These are phyloP conservation scores for Damaliscus lunatus DNA, from an alignment of 2,113 vertebrate species.

Conservation along the genomic window DNA sequence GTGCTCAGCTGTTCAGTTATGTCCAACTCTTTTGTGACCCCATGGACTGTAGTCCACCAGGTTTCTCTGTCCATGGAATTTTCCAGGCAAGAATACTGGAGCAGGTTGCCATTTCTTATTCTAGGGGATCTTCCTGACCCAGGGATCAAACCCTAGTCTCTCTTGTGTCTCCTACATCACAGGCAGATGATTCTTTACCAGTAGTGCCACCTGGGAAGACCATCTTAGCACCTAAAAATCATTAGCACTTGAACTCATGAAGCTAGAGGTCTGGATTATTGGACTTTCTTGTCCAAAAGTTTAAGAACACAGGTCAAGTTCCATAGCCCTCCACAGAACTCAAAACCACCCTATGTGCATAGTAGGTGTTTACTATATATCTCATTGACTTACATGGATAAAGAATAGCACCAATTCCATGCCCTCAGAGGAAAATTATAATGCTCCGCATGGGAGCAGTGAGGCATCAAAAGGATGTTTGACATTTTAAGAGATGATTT, in stretches of 20 bases:
- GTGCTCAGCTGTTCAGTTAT: not conserved
- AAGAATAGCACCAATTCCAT: not conserved
- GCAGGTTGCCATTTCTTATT: not conserved
- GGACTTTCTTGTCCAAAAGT: not conserved
- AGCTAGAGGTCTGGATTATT: not conserved
- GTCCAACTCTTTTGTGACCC: not conserved
- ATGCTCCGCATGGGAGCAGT: conserved; percentile 3
- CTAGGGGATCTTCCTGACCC: not conserved
- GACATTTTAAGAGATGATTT: conserved; percentile 62
- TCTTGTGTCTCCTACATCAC: not conserved
- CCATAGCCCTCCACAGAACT: not conserved
- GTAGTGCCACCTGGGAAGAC: not conserved
- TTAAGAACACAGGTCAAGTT: not conserved
- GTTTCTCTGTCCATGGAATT: not conserved
- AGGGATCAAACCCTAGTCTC: not conserved
- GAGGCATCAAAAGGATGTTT: not conserved
- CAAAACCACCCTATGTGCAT: not conserved
- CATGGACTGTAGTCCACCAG: not conserved
- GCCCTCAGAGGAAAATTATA: conserved; percentile 24
- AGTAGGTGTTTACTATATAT: conserved; percentile 17
- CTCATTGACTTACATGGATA: not conserved
- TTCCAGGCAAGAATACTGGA: not conserved
- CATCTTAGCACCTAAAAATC: not conserved
- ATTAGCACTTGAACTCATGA: not conserved
- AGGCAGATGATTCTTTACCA: not conserved